phyloP scores from a whole-genome alignment of 92 coral and sea anemone species.

The Pocillopora grandis region DNA sequence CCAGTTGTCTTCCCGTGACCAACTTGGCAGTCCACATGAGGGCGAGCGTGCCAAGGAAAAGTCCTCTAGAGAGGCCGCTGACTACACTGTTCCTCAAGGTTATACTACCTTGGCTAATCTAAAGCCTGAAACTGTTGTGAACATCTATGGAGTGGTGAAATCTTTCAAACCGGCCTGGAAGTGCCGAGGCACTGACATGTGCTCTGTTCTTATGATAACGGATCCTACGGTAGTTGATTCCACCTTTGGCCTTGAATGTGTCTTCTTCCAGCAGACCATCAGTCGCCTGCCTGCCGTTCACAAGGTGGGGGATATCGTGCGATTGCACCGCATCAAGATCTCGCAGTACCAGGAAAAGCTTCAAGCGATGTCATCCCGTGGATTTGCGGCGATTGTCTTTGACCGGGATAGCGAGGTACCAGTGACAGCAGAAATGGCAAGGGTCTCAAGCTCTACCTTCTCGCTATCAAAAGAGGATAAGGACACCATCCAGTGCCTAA shows the following conservation, averaged over 20 bases:
- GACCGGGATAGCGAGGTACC: conserved; percentile 52
- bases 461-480: conserved; percentile 50
- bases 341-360: conserved; percentile 53
- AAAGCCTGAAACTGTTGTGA: conserved; percentile 35
- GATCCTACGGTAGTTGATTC: conserved; percentile 64
- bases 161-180: conserved; percentile 79
- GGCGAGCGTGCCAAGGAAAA: not conserved
- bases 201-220: conserved; percentile 63
- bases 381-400: conserved; percentile 75
- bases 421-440: conserved; percentile 64
- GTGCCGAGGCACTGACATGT: conserved; percentile 78
- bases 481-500: conserved; percentile 42
- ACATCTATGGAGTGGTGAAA: conserved; percentile 73
- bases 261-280: conserved; percentile 51
- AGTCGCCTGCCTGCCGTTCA: conserved; percentile 60
- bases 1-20: not conserved
- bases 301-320: conserved; percentile 67
- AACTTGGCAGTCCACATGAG: not conserved
- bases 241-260: conserved; percentile 56
- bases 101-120: conserved; percentile 60
- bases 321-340: conserved; percentile 68
- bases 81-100: conserved; percentile 51
- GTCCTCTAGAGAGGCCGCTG: not conserved
- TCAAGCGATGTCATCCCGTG: conserved; percentile 67
- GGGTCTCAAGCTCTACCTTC: conserved; percentile 53